Evolutionary conservation across 1,140 invertebrate species (phyloP), one percentile per base, ranked within the genome.

Genomic region (Drosophila rhopaloa): DNA sequence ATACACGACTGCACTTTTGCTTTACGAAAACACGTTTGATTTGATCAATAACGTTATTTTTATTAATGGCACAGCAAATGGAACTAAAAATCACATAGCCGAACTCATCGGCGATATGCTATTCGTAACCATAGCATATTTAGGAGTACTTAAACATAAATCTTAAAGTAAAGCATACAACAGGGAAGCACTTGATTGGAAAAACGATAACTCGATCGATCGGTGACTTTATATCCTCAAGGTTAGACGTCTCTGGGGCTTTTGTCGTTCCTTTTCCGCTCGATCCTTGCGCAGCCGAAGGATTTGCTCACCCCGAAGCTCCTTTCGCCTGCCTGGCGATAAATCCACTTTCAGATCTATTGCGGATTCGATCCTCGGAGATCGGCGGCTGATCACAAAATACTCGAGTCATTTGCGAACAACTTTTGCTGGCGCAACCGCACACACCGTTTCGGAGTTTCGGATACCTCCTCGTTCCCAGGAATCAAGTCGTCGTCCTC

Each of bases 371-470:
- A 41, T 8, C 14, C 9, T 57, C 0, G 81, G 65, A 1, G 54
- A 16, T 4, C 82, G 82, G 0, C 82, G 76, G 40, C 32, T 55
- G 29, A 88, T 79, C 5, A 73, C 44, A 65, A 88, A 88, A 9
- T 53, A 0, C 40, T 8, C 0, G 60, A 8, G 16, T 88, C 62
- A 38, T 70, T 63, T 11, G 44, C 55, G 24, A 88, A 86, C 35
- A 86, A 32, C 51, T 88, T 86, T 13, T 83, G 71, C 38, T 76
- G 44, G 3, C 79, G 79, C 43, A 88, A 62, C 35, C 27, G 62
- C 6, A 88, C 82, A 35, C 41, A n/a, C 0, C 76, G 79, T 35
- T 76, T 88, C 0, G 82, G 83, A 10, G 82, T 86, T 41, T 65
- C 62, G 9, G 27, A 50, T 14, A 7, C n/a, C n/a, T 46, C 24